Percentiles rank a stretch among this genome's conserved stretches.
These are phyloP conservation scores for Astatotilapia flaviijosephi DNA, from an alignment of 2,113 vertebrate genomes.

Conservation along the genomic window DNA sequence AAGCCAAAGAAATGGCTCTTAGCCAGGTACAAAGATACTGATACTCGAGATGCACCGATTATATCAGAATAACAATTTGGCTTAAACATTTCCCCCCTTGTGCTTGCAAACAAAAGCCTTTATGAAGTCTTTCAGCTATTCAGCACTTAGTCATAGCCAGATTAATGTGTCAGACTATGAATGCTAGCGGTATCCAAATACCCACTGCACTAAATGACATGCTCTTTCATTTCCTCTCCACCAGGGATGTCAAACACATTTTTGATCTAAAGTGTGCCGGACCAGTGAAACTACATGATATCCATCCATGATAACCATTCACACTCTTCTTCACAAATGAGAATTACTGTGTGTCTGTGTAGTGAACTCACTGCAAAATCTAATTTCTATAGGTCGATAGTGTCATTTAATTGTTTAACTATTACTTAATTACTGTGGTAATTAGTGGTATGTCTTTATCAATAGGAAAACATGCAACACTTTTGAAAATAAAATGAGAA, in stretches of 20 bases:
- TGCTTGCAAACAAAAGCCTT: not conserved
- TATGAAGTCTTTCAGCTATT: not conserved
- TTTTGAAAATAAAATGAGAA: not conserved
- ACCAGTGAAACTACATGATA: not conserved
- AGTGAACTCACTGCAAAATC: not conserved
- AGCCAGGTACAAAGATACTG: not conserved
- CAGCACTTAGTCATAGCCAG: not conserved
- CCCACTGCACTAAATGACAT: not conserved
- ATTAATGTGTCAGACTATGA: not conserved
- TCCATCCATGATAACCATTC: not conserved
- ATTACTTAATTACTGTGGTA: not conserved
- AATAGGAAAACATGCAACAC: not conserved
- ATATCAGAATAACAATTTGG: not conserved
- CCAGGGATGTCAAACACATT: not conserved
- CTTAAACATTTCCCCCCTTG: not conserved
- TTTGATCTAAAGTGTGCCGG: not conserved
- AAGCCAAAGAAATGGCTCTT: not conserved
- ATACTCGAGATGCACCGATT: not conserved
- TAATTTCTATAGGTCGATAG: rapidly evolving
- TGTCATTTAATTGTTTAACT: not conserved
- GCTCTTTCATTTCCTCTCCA: not conserved
- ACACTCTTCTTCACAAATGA: not conserved
- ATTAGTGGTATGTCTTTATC: not conserved
- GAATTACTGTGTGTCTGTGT: not conserved
- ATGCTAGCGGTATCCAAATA: not conserved